Base-by-base conservation (phyloP, 2,113 vertebrate genomes). In the Ardeotis arabs region DNA sequence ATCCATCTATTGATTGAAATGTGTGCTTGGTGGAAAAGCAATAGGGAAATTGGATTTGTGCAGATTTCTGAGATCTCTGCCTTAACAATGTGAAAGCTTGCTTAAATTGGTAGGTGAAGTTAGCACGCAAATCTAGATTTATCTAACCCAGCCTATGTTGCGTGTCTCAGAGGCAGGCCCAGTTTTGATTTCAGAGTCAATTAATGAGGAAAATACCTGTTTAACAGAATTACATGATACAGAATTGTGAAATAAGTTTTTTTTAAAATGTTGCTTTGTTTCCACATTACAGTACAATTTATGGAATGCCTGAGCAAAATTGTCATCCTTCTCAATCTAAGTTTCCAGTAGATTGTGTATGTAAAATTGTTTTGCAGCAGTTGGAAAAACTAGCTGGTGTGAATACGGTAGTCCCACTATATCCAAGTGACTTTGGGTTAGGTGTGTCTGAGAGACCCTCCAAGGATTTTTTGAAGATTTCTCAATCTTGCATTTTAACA, bases 301-400 rank as follows among this genome's bases (percentile, higher is more conserved):
- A 44, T 68, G 8, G 91, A 33, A 59, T 47, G 28, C 60, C 59
- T 7, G 23, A 88, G 68, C 14, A 1, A 77, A 58, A 59, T 66
- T 78, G 3, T 9, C 91, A 14, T 68, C 86, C 47, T 96, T 96
- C 89, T 81, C 39, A 10, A 2, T 78, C 53, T 12, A 62, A 93
- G 90, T 95, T 95, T 89, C 82, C 85, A 66, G 58, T 90, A 52
- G 81, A 95, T 96, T 47, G 37, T 94, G 91, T 97, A 62, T 49
- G 63, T 97, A 78, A 56, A 12, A 91, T 97, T 84, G 89, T 91
- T 97, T 55, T 70, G 25, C 70, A 75, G 22, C 55, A 80, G 56
- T 69, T 76, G 81, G 79, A 83, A 87, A 52, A 74, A 6, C 67
- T 69, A 72, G 18, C 72, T 50, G 64, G n/a, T 92, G 78, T 94